Base-by-base conservation (phyloP, 2,888 invertebrate species). In the Hartigia nigra region DNA sequence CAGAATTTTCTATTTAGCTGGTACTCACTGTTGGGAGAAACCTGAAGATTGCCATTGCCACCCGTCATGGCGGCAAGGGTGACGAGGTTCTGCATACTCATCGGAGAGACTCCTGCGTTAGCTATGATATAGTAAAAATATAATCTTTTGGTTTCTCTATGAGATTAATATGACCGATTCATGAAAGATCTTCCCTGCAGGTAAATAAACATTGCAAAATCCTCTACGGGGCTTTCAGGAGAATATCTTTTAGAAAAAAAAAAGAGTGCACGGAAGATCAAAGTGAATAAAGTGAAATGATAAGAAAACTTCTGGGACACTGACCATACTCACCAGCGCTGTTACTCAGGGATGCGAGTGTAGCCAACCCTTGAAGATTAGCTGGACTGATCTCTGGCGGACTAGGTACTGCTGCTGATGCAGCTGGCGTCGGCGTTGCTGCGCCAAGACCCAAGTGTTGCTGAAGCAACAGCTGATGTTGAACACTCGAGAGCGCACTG, bases 41-140 rank as follows among this genome's bases (percentile, higher is more conserved):
- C 92, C 86, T 93, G 92, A 83, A 93, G 92, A 83, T 92, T 92
- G 83, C 90, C 91, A 82, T 91, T 92, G 83, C 91, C 92, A 82
- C 92, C 92, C 84, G 96, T 95, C 94, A 96, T 96, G 75, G 96
- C 96, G 78, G 97, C 97, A 85, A 98, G 93, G 78, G 98, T 97
- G 87, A 98, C 97, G 91, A 98, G 93, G 93, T 97, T 97, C 94
- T 98, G 98, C 93, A 98, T 95, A 88, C 96, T 96, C 92, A 97
- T 96, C 78, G 97, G 96, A 84, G 95, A 95, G 90, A 96, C 79
- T 90, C 90, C 77, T 69, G 91, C 90, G 81, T 88, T 90, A 77
- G 91, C 91, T 91, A 84, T 78, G 88, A 89, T 81, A 79, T 55
- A 55, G 23, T 55, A 9, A 9, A 23, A 23, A 55, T n/a, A 55